Conservation (phyloP, 2,113 vertebrate genomes). For the Mesembrinibis cayennensis region DNA sequence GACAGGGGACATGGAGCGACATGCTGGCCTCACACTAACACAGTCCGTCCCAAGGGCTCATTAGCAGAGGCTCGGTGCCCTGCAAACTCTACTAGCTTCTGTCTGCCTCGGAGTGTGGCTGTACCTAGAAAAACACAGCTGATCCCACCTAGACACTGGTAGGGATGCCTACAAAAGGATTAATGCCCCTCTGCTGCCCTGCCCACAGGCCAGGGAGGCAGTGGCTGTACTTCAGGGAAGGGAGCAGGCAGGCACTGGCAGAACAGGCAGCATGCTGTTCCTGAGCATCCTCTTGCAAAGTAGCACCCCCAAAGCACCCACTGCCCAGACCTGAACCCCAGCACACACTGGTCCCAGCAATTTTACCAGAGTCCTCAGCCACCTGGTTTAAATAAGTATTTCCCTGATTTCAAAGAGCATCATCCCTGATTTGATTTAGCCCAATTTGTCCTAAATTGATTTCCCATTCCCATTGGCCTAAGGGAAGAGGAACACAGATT, state of each 20-base stretch:
- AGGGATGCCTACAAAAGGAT: neutral
- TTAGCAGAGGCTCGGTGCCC: neutral
- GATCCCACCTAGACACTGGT: neutral
- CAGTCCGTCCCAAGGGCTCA: neutral
- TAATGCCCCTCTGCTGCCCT: neutral
- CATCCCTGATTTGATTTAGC: neutral
- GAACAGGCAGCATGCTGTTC: neutral
- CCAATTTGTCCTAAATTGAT: neutral
- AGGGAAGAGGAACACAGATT: neutral
- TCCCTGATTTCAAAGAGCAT: neutral
- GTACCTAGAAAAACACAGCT: neutral
- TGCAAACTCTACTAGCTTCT: neutral
- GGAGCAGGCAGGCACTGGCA: neutral
- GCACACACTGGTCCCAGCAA: neutral
- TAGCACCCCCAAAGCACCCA: neutral
- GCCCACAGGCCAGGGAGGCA: neutral
- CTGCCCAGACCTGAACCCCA: rapidly evolving
- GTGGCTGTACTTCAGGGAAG: neutral
- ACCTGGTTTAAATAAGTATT: neutral
- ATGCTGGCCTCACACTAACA: neutral
- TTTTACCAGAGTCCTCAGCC: neutral
- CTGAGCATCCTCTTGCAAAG: neutral
- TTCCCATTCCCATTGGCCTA: neutral
- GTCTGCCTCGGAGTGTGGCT: neutral
- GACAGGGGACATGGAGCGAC: neutral